Percentiles rank a stretch among this genome's conserved stretches.
Conservation (phyloP, 2,888 invertebrate genomes). For the Masnerella sp. region DNA sequence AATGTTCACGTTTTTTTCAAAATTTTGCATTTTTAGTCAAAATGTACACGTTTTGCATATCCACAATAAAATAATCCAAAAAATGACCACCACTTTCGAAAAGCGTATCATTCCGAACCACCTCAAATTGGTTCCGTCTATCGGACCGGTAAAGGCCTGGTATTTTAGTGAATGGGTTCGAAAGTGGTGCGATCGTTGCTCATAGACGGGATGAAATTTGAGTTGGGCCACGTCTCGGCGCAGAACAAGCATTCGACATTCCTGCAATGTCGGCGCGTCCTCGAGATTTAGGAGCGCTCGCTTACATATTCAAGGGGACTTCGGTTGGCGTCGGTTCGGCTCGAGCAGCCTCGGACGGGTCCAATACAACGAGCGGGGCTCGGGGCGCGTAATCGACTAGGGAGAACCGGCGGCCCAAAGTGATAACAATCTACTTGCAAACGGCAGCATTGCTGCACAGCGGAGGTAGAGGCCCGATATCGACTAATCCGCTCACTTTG, state of each 20-base stretch:
- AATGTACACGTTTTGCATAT: too few relatives aligned
- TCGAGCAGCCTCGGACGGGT: slow-evolving; percentile 30
- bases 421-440: slow-evolving; percentile 54
- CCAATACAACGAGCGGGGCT: not conserved
- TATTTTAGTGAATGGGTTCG: not conserved
- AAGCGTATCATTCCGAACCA: too few relatives aligned
- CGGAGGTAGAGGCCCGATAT: slow-evolving; percentile 59
- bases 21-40: too few relatives aligned
- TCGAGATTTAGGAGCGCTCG: slow-evolving; percentile 61
- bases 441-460: slow-evolving; percentile 44
- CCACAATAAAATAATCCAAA: too few relatives aligned
- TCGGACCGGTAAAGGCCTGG: not conserved
- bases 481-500: slow-evolving; percentile 74
- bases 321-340: slow-evolving; percentile 19
- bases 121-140: too few relatives aligned
- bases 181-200: slow-evolving; percentile 1
- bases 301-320: slow-evolving; percentile 36
- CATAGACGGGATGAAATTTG: slow-evolving; percentile 64
- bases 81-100: too few relatives aligned
- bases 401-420: slow-evolving; percentile 44
- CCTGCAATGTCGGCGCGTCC: slow-evolving; percentile 56
- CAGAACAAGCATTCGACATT: slow-evolving; percentile 57
- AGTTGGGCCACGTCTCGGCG: slow-evolving; percentile 59
- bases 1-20: too few relatives aligned
- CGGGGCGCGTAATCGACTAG: slow-evolving; percentile 18